Evolutionary conservation across 2,888 invertebrate species (phyloP), one percentile per base, ranked within the genome.

Genomic region (Hypomecis punctinalis): DNA sequence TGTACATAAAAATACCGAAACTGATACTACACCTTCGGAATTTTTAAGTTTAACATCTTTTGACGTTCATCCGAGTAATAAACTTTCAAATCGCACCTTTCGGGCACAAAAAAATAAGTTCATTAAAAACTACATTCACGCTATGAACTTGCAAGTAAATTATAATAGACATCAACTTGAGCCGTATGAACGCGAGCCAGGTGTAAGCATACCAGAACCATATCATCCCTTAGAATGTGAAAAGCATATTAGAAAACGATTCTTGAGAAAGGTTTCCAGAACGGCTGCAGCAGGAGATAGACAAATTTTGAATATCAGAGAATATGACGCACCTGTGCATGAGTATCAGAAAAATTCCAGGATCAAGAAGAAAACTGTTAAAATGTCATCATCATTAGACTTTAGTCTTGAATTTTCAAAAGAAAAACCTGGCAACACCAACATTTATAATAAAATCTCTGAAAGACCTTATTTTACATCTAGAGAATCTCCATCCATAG

Each of bases 151-250:
- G 6, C 40, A 52, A 33, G 33, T 52, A 7, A 40, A 52, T 33
- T 10, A 52, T 45, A 61, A 59, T 8, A 51, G 54, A 43, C 43
- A 54, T 33, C 58, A 55, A 10, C 59, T 80, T 51, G 67, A 77
- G 54, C 76, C 76, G 5, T 79, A 81, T 65, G 80, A 81, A 74
- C 77, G 81, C 69, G 77, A 79, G 65, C 80, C 80, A 46, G 75
- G 73, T 47, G 65, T 77, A 36, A 81, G 82, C 59, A 46, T 76
- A 37, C 80, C 82, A 33, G 82, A 76, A 5, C 57, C 76, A 60
- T 79, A 80, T 61, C 67, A 82, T 66, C 79, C 81, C 9, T 70
- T 76, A 56, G 66, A 71, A 10, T 63, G 61, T 49, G 53, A 47
- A 9, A 61, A 63, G 40, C n/a, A 13, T 13, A 63, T 52, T 10